These are phyloP conservation scores for Agrochola lota DNA, from an alignment of 2,888 invertebrate species.

Conservation along the genomic window DNA sequence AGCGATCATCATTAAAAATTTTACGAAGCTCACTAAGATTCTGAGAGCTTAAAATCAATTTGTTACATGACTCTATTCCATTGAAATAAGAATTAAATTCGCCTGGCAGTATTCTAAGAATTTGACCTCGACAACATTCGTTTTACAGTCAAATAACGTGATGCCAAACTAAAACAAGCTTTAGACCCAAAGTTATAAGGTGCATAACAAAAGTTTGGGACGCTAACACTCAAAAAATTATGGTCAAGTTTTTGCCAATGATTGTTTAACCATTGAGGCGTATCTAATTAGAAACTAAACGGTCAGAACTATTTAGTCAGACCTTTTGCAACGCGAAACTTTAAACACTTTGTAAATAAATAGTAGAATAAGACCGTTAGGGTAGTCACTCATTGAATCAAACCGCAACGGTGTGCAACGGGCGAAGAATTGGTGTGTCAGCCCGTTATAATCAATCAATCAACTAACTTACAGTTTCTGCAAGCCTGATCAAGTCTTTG, in stretches of 20 bases:
- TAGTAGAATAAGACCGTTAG: constrained; percentile 43
- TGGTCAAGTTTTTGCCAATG: constrained; percentile 43
- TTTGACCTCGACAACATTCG: constrained; percentile 21
- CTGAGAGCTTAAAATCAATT: constrained; percentile 62
- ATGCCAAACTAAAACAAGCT: constrained; percentile 4
- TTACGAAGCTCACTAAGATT: constrained; percentile 50
- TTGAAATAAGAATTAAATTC: constrained; percentile 19
- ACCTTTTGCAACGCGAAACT: constrained; percentile 47
- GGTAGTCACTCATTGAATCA: constrained; percentile 36
- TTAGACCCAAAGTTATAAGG: background rate
- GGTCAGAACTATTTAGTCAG: constrained; percentile 48
- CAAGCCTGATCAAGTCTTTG: background rate
- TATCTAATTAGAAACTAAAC: constrained; percentile 54
- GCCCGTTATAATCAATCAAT: constrained; percentile 33
- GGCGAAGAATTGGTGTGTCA: constrained; percentile 33
- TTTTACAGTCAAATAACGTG: background rate
- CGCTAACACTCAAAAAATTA: background rate
- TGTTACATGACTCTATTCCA: constrained; percentile 28
- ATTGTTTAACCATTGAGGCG: constrained; percentile 57
- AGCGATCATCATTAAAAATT: constrained; percentile 55
- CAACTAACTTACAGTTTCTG: constrained; percentile 3
- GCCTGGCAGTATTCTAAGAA: constrained; percentile 29
- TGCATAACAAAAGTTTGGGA: background rate
- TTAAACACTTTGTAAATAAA: constrained; percentile 39
- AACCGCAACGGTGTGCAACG: constrained; percentile 6